phyloP scores from a whole-genome alignment of 2,113 vertebrate species.

The Pseudonaja textilis region DNA sequence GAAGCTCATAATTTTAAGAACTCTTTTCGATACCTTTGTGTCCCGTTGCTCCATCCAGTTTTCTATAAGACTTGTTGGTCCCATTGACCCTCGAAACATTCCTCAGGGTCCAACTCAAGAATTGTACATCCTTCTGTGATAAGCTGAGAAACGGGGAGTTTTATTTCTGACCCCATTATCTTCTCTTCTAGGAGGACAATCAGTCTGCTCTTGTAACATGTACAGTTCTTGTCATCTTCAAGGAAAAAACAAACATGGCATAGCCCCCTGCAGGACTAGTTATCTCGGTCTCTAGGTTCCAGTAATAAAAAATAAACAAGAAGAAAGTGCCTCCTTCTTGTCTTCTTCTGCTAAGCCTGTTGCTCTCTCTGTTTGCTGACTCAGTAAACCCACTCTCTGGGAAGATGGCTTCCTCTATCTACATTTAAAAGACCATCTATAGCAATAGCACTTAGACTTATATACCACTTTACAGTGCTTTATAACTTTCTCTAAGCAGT shows the following conservation, averaged over 20 bases:
- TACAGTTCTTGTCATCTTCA: background rate
- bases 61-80: background rate
- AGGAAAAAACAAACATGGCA: background rate
- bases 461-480: no score
- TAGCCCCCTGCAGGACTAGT: background rate
- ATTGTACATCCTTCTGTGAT: background rate
- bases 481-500: no score
- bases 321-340: background rate
- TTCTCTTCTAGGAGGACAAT: background rate
- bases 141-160: background rate
- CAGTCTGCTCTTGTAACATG: background rate
- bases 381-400: background rate
- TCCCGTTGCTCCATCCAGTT: background rate
- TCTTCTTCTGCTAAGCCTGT: background rate
- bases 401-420: background rate
- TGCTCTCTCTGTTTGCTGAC: background rate
- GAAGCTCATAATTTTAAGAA: background rate
- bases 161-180: background rate
- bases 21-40: background rate
- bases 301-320: background rate
- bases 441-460: no score
- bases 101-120: background rate
- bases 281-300: background rate
- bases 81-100: background rate
- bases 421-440: background rate